These are phyloP conservation scores for Odontomyia ornata DNA, from an alignment of 2,888 invertebrate genomes.

Conservation along the genomic window DNA sequence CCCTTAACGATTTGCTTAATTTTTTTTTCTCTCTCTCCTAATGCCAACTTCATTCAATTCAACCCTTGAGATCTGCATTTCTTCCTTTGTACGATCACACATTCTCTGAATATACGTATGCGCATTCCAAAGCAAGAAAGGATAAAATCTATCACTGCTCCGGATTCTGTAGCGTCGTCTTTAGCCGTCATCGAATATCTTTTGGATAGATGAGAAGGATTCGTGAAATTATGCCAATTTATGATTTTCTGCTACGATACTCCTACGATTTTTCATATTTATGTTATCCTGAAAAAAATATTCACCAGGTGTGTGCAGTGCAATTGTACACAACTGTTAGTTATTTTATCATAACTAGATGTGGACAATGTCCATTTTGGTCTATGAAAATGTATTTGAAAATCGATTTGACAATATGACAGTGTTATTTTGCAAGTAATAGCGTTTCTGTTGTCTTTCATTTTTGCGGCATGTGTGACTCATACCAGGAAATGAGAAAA, in stretches of 20 bases:
- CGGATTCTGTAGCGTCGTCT: background rate
- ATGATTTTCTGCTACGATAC: slow-evolving; percentile 39
- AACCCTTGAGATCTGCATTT: slow-evolving; percentile 47
- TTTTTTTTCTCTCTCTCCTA: background rate
- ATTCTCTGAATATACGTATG: background rate
- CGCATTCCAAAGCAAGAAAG: background rate
- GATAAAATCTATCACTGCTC: slow-evolving; percentile 24
- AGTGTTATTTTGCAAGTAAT: slow-evolving; percentile 41
- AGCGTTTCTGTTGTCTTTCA: slow-evolving; percentile 26
- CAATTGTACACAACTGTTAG: background rate
- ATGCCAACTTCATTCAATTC: too few relatives aligned
- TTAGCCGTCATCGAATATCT: slow-evolving; percentile 23
- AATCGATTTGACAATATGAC: slow-evolving; percentile 24
- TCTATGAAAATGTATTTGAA: slow-evolving; percentile 35
- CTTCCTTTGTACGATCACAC: background rate
- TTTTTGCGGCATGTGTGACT: slow-evolving; percentile 8
- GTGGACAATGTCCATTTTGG: slow-evolving; percentile 23
- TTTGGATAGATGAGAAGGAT: slow-evolving; percentile 21
- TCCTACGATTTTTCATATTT: slow-evolving; percentile 26
- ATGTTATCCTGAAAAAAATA: background rate
- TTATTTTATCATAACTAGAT: background rate
- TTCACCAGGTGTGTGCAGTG: slow-evolving; percentile 27
- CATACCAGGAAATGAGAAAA: slow-evolving; percentile 11
- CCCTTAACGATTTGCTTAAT: slow-evolving; percentile 28
- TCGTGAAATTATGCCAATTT: slow-evolving; percentile 43